Conservation (phyloP, 2,888 invertebrate species). For the Clepsis dumicolana region DNA sequence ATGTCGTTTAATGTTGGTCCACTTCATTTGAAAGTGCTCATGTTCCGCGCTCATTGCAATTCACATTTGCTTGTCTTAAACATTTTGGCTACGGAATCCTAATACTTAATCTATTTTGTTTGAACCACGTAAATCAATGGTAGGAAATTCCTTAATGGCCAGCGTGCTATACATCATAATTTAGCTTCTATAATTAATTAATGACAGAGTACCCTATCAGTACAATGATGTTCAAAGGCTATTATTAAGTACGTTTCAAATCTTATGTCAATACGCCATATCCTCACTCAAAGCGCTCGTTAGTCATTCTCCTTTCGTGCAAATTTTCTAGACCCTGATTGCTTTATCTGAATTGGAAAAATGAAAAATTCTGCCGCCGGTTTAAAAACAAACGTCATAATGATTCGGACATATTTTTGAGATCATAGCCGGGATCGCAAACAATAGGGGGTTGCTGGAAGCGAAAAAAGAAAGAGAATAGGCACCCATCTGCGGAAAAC, state of each 20-base stretch:
- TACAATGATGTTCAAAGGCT: background rate
- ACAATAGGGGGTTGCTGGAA: constrained; percentile 19
- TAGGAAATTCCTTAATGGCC: background rate
- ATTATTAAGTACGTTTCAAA: background rate
- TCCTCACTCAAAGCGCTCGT: background rate
- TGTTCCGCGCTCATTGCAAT: background rate
- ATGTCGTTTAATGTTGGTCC: background rate
- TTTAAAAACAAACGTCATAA: constrained; percentile 22
- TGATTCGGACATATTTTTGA: constrained; percentile 22
- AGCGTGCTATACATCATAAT: background rate
- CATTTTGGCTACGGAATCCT: too few relatives aligned
- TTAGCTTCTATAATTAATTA: background rate
- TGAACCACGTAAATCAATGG: background rate
- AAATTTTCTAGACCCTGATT: constrained; percentile 3
- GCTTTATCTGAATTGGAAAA: constrained; percentile 16
- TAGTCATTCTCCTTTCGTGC: background rate
- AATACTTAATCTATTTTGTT: too few relatives aligned
- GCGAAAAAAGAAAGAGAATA: constrained; percentile 18
- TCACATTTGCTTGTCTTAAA: too few relatives aligned
- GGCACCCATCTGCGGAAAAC: constrained; percentile 13
- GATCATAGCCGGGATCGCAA: constrained; percentile 14
- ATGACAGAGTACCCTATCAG: background rate
- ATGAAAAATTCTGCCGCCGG: constrained; percentile 5
- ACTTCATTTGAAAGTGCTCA: background rate
- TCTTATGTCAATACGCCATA: background rate